Evolutionary conservation across 2,113 vertebrate species (phyloP).

Genomic region (Camelus dromedarius): DNA sequence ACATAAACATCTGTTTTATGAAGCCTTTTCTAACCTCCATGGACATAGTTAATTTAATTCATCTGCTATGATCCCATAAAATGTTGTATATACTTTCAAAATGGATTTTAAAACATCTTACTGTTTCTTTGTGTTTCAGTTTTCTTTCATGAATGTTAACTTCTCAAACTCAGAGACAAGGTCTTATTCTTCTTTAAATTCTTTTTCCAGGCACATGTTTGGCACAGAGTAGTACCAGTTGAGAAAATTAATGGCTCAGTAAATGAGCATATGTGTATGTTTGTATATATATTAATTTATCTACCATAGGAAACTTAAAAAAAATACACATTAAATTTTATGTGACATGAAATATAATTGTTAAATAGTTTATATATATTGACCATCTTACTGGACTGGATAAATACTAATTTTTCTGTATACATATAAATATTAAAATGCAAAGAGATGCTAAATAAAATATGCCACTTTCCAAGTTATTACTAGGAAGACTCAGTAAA

Average conservation of each 20-base stretch:
- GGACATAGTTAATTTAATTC: not conserved
- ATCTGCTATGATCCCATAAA: not conserved
- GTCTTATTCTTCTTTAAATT: constrained; percentile 49
- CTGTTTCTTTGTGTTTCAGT: constrained; percentile 28
- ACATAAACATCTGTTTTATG: not conserved
- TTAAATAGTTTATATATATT: not conserved
- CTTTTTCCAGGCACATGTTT: not conserved
- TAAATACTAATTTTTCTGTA: constrained; percentile 52
- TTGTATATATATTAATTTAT: not conserved
- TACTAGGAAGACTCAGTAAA: constrained; percentile 16
- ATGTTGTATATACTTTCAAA: not conserved
- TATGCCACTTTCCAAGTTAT: not conserved
- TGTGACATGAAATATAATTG: constrained; percentile 10
- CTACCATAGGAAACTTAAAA: not conserved
- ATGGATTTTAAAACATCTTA: constrained; percentile 18
- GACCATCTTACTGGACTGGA: not conserved
- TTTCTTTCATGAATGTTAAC: constrained; percentile 52
- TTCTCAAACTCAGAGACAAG: constrained; percentile 29
- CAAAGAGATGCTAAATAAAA: constrained; percentile 48
- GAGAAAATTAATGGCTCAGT: constrained; percentile 9
- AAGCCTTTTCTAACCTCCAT: not conserved
- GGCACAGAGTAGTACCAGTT: not conserved
- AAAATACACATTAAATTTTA: not conserved
- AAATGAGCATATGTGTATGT: not conserved
- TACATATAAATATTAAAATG: not conserved